Percentiles rank a stretch among this genome's conserved stretches.
These are phyloP conservation scores for Lingula anatina DNA, from an alignment of 2,888 invertebrate species.

Conservation along the genomic window DNA sequence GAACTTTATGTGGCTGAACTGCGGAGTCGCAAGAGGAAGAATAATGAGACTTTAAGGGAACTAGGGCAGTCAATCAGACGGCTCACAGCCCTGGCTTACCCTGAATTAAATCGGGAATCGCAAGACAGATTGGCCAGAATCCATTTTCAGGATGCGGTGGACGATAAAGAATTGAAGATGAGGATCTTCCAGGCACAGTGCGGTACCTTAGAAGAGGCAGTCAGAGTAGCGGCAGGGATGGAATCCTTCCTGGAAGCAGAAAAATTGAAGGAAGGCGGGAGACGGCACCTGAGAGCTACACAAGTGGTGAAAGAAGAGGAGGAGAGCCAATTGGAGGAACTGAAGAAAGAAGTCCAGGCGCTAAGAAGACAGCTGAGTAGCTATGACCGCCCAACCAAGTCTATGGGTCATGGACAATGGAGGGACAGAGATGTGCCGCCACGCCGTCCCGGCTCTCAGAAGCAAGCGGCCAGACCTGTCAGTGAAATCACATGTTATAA, in stretches of 20 bases:
- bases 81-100: background rate
- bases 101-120: background rate
- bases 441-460: too few species aligned
- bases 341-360: too few species aligned
- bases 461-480: too few species aligned
- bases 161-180: background rate
- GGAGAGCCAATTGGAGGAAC: too few species aligned
- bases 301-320: background rate
- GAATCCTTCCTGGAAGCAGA: background rate
- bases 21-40: background rate
- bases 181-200: background rate
- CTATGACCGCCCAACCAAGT: too few species aligned
- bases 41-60: conserved; percentile 1
- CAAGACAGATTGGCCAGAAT: background rate
- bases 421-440: too few species aligned
- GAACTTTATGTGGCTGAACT: background rate
- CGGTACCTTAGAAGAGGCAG: background rate
- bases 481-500: too few species aligned
- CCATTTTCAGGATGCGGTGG: background rate
- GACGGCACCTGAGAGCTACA: background rate
- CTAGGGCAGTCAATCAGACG: background rate
- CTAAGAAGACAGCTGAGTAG: too few species aligned
- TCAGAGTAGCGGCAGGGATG: background rate
- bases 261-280: background rate
- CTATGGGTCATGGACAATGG: too few species aligned